These are phyloP conservation scores for Rhizomys pruinosus DNA, from an alignment of 2,113 vertebrate species.

Conservation along the genomic window DNA sequence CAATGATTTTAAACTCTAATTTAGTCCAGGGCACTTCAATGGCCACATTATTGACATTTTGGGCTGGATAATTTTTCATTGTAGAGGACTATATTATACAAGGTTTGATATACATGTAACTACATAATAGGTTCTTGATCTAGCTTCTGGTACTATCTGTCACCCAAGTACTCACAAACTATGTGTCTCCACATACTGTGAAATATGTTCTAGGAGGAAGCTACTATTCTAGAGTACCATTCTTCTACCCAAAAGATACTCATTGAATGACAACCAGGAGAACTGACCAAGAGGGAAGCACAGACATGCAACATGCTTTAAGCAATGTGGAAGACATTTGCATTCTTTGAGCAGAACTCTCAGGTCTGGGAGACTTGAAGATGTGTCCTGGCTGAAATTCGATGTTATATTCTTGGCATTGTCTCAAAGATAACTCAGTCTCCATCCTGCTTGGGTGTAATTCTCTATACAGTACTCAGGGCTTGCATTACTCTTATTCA, in stretches of 20 bases:
- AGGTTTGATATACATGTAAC: background rate
- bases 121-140: background rate
- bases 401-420: background rate
- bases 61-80: background rate
- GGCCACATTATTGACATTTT: background rate
- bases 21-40: background rate
- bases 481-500: background rate
- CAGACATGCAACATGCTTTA: background rate
- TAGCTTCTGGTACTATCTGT: background rate
- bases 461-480: background rate
- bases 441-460: background rate
- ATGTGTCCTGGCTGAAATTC: background rate
- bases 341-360: background rate
- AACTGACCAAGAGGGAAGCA: background rate
- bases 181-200: background rate
- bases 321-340: background rate
- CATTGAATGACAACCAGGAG: background rate
- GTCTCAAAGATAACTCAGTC: background rate
- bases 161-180: background rate
- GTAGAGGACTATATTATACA: background rate
- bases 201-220: background rate
- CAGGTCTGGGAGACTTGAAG: background rate
- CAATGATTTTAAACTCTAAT: slow-evolving; percentile 24
- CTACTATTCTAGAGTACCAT: background rate
- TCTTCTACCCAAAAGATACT: background rate